Evolutionary conservation across 2,797 vertebrate species (phyloP), one percentile per base, ranked within the genome.

Genomic region (Sebastes iracundus): DNA sequence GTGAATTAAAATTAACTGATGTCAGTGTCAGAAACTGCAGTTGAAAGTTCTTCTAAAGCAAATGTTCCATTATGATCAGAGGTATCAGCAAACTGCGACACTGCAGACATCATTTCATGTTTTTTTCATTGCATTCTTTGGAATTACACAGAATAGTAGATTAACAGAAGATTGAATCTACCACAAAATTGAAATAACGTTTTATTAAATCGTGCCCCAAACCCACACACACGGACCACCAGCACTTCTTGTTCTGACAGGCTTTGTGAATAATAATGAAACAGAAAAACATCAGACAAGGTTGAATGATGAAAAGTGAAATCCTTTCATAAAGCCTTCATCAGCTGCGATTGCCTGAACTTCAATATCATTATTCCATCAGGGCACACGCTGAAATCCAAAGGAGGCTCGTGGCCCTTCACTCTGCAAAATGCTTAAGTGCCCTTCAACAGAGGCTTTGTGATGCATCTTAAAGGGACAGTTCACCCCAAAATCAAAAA

Each of bases 271-370:
- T 3, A 46, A 81, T 46, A 86, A 84, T 72, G 76, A 86, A 83
- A 87, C 70, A 80, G 77, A 85, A 85, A 85, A 89, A 81, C 68
- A 81, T 35, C 69, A 84, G 78, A 80, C 72, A 11, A 79, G 72
- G 70, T 63, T 70, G 87, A 88, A 64, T 56, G 86, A 72, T 61
- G 75, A 69, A 55, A 63, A 81, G 80, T 72, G 79, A 91, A 90
- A 90, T 93, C 84, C 88, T 90, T 85, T 85, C 83, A 85, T 65
- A 12, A 77, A 86, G 84, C 59, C 71, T 52, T 56, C 63, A 12
- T 83, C 86, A 75, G 85, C 80, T 49, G 42, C 1, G 73, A 81
- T 68, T 61, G 25, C 52, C 63, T 73, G 55, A 80, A 83, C 55
- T 55, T 61, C n/a, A 5, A 22, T 16, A 7, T 58, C 33, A 64